phyloP scores from a whole-genome alignment of 1,140 invertebrate genomes.

The Myzus persicae region DNA sequence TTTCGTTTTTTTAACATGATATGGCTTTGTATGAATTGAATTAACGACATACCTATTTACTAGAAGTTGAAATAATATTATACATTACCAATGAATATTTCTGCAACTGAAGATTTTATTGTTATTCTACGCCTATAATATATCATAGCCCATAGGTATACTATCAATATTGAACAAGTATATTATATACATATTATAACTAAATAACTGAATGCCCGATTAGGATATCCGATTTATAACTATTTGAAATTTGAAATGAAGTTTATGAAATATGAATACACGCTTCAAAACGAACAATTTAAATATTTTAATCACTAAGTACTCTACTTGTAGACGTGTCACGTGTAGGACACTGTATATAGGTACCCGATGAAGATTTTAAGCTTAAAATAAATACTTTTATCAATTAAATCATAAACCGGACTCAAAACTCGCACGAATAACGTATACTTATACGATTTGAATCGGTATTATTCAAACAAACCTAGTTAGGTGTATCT shows the following conservation, averaged over 20 bases:
- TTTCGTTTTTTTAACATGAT: background rate
- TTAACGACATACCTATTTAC: background rate
- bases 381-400: background rate
- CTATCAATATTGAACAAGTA: background rate
- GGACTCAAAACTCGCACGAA: background rate
- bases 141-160: background rate
- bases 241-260: background rate
- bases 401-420: background rate
- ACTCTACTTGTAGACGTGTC: too few relatives aligned
- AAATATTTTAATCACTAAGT: background rate
- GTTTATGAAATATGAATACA: background rate
- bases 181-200: background rate
- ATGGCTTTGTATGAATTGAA: background rate
- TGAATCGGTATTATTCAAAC: background rate
- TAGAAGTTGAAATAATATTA: background rate
- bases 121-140: background rate
- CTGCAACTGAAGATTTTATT: background rate
- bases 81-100: background rate
- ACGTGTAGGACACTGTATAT: too few relatives aligned
- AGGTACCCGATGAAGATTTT: background rate
- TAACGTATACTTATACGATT: background rate
- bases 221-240: too few relatives aligned
- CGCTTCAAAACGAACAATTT: background rate
- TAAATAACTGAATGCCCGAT: background rate
- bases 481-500: background rate